phyloP scores from a whole-genome alignment of 2,888 invertebrate species.

The Clunio marinus region DNA sequence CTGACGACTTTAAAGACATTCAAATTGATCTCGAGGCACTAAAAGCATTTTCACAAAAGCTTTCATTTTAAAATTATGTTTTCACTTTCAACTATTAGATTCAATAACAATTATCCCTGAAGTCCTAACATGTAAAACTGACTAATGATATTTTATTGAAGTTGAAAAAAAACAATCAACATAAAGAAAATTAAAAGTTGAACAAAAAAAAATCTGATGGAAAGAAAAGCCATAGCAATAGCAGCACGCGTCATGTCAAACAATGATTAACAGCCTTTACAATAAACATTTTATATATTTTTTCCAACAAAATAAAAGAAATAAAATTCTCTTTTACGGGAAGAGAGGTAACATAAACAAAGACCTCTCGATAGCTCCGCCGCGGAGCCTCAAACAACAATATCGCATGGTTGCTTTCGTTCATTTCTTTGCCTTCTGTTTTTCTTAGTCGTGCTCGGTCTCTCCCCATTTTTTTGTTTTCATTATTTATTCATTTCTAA shows the following conservation, averaged over 20 bases:
- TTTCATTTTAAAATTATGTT: background rate
- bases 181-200: no score
- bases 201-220: no score
- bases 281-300: conserved; percentile 23
- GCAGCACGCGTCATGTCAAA: conserved; percentile 38
- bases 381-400: conserved; percentile 7
- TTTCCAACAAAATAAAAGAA: conserved; percentile 8
- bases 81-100: background rate
- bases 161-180: background rate
- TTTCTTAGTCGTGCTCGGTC: conserved; percentile 13
- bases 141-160: conserved; percentile 25
- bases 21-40: no score
- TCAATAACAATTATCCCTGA: background rate
- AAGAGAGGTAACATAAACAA: conserved; percentile 23
- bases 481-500: background rate
- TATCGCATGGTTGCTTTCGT: conserved; percentile 9
- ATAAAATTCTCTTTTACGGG: conserved; percentile 31
- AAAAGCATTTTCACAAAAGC: no score
- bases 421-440: conserved; percentile 28
- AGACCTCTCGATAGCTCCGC: background rate
- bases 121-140: no score
- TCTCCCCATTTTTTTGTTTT: conserved; percentile 12
- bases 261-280: conserved; percentile 38
- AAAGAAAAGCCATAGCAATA: background rate
- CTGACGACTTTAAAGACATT: no score